A percentile compares a stretch with the other conserved stretches of the same genome.
phyloP scores from a whole-genome alignment of 37 sponge, comb jelly and placozoan species.

The Cliona cf. orientalis region DNA sequence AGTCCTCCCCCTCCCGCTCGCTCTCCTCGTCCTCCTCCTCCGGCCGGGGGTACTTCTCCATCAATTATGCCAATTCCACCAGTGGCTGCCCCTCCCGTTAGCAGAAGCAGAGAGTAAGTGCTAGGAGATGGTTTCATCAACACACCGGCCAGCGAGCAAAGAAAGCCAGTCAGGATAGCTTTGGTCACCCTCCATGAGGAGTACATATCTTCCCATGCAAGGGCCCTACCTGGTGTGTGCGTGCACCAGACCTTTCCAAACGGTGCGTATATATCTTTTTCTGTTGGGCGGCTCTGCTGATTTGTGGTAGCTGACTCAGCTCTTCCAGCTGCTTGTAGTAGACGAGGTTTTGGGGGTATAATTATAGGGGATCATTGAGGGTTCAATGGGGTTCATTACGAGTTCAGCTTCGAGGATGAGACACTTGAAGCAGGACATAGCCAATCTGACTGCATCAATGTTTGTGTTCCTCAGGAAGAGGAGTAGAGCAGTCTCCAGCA shows the following conservation, averaged over 20 bases:
- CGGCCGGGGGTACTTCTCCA: too few relatives aligned
- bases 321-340: slow-evolving; percentile 67
- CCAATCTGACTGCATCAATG: slow-evolving; percentile 60
- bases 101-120: slow-evolving; percentile 21
- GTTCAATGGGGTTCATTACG: slow-evolving; percentile 56
- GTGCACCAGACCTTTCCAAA: slow-evolving; percentile 72
- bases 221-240: slow-evolving; percentile 81
- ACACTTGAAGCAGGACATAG: slow-evolving; percentile 84
- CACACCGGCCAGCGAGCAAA: slow-evolving; percentile 88
- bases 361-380: slow-evolving; percentile 56
- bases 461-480: slow-evolving; percentile 74
- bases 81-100: not conserved
- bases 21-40: too few relatives aligned
- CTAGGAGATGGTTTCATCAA: slow-evolving; percentile 65
- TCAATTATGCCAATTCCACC: slow-evolving; percentile 12
- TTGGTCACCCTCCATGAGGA: slow-evolving; percentile 77
- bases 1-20: too few relatives aligned
- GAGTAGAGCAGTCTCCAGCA: slow-evolving; percentile 79
- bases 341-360: slow-evolving; percentile 61
- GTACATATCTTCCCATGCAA: slow-evolving; percentile 90
- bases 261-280: slow-evolving; percentile 71
- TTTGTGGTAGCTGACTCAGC: slow-evolving; percentile 45
- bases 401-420: slow-evolving; percentile 71
- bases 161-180: slow-evolving; percentile 77
- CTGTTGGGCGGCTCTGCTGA: slow-evolving; percentile 81